Conservation (phyloP, 2,888 invertebrate genomes). For the Hemithea aestivaria region DNA sequence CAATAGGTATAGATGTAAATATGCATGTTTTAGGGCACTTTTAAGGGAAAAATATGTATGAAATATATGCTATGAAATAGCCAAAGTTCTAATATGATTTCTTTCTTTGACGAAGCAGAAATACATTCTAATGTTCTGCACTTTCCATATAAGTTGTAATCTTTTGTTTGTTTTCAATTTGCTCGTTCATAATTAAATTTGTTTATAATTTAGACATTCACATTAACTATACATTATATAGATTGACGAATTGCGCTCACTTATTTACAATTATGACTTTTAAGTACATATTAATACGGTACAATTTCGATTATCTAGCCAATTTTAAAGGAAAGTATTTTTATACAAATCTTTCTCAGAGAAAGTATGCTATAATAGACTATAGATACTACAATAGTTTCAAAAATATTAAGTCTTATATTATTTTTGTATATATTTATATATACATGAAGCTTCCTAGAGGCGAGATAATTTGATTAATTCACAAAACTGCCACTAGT, state of each 20-base stretch:
- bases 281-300: constrained; percentile 7
- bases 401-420: constrained; percentile 67
- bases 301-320: not conserved
- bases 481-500: no score
- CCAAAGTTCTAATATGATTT: no score
- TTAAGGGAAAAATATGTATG: no score
- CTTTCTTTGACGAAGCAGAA: no score
- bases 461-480: no score
- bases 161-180: no score
- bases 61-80: no score
- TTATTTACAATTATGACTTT: constrained; percentile 17
- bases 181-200: constrained; percentile 7
- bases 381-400: constrained; percentile 60
- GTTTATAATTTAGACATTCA: constrained; percentile 14
- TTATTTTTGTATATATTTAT: constrained; percentile 35
- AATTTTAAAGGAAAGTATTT: no score
- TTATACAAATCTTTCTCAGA: constrained; percentile 28
- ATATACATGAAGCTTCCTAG: constrained; percentile 29
- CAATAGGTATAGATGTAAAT: no score
- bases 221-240: constrained; percentile 9
- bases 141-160: no score
- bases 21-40: no score
- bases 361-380: constrained; percentile 37
- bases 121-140: no score
- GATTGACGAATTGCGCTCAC: constrained; percentile 10